Conservation (phyloP, 2,888 invertebrate genomes). For the Conus canariensis region DNA sequence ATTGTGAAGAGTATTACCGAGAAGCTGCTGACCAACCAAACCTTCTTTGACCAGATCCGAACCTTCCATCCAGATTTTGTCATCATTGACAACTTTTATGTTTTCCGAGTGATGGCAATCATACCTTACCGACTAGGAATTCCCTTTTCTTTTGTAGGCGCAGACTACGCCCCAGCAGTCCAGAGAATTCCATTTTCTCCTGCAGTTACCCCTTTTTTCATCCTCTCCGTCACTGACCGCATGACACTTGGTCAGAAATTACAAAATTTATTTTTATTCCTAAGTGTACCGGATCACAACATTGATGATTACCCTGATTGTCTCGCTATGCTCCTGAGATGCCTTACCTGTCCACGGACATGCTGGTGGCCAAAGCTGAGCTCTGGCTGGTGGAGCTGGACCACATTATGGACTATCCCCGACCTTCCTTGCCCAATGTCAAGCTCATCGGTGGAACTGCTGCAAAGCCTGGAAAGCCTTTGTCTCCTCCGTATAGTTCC, state of each 20-base stretch:
- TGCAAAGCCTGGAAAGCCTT: constrained; percentile 47
- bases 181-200: constrained; percentile 12
- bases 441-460: constrained; percentile 57
- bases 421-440: constrained; percentile 53
- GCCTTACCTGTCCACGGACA: constrained; percentile 26
- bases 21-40: neutral
- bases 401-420: constrained; percentile 54
- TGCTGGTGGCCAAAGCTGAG: constrained; percentile 42
- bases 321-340: constrained; percentile 45
- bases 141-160: constrained; percentile 8
- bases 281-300: neutral
- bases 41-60: constrained; percentile 10
- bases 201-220: neutral
- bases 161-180: neutral
- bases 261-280: neutral
- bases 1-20: neutral
- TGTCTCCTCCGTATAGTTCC: constrained; percentile 48
- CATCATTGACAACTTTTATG: constrained; percentile 30
- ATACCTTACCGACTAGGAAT: neutral
- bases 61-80: constrained; percentile 42
- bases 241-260: constrained; percentile 41
- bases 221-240: neutral
- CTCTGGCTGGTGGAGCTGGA: constrained; percentile 53
- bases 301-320: constrained; percentile 33
- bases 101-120: neutral